A percentile compares a stretch with the other conserved stretches of the same genome.
These are phyloP conservation scores for Pangasius macronema DNA, from an alignment of 2,797 vertebrate species.

Conservation along the genomic window DNA sequence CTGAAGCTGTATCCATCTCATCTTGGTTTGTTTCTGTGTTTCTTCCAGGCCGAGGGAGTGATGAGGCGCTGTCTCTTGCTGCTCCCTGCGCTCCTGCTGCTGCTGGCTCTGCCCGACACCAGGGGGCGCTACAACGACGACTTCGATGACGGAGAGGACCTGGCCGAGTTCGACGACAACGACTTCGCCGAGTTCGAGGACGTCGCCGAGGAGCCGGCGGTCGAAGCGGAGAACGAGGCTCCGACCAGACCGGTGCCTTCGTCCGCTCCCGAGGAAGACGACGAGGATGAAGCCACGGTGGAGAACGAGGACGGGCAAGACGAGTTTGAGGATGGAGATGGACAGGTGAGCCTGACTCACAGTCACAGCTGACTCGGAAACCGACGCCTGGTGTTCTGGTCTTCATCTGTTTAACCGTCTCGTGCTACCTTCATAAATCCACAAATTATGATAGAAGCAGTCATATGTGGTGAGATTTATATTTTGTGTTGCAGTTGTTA, in stretches of 20 bases:
- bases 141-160: conserved; percentile 93
- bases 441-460: no score
- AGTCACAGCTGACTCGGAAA: not conserved
- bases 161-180: conserved; percentile 95
- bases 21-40: not conserved
- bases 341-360: conserved; percentile 72
- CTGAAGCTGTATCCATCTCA: not conserved
- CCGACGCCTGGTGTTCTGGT: not conserved
- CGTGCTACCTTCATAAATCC: not conserved
- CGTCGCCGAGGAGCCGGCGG: conserved; percentile 78
- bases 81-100: conserved; percentile 68
- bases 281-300: conserved; percentile 92
- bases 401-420: not conserved
- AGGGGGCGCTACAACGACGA: conserved; percentile 88
- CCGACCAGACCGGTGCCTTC: conserved; percentile 73
- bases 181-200: conserved; percentile 99
- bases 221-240: conserved; percentile 72
- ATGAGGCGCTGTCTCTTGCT: conserved; percentile 69
- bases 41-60: conserved; percentile 55
- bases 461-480: no score
- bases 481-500: no score
- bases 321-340: conserved; percentile 89
- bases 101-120: conserved; percentile 71
- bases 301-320: conserved; percentile 93
- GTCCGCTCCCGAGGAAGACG: conserved; percentile 73